Conservation (phyloP, 2,888 invertebrate species). For the Blastobasis lacticolella region DNA sequence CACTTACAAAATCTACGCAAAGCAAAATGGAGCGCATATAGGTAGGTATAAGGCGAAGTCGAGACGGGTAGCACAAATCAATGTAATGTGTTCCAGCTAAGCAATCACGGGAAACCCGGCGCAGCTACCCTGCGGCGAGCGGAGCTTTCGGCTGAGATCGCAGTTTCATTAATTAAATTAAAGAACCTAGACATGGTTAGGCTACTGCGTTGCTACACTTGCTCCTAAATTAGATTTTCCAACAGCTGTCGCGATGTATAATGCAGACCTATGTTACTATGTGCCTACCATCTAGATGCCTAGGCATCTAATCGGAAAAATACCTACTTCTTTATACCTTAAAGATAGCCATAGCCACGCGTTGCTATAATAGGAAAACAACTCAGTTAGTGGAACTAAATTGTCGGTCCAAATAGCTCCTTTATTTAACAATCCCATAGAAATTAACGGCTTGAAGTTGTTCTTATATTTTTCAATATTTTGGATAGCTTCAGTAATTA, state of each 20-base stretch:
- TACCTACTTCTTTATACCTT: too few relatives aligned
- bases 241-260: not conserved
- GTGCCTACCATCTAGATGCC: too few relatives aligned
- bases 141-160: conserved; percentile 15
- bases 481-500: too few relatives aligned
- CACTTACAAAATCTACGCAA: not conserved
- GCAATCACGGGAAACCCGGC: conserved; percentile 28
- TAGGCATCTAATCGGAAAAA: too few relatives aligned
- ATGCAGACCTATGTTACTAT: too few relatives aligned
- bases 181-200: conserved; percentile 17
- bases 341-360: too few relatives aligned
- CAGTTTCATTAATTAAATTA: conserved; percentile 37
- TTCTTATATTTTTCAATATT: too few relatives aligned
- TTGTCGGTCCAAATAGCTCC: too few relatives aligned
- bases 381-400: too few relatives aligned
- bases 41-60: not conserved
- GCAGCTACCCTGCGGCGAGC: conserved; percentile 9
- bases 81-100: conserved; percentile 37
- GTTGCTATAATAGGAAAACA: too few relatives aligned
- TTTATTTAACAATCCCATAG: too few relatives aligned
- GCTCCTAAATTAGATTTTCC: not conserved
- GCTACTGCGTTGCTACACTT: not conserved
- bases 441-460: too few relatives aligned
- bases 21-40: conserved; percentile 1
- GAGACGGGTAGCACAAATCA: conserved; percentile 44